Evolutionary conservation across 2,888 invertebrate genomes (phyloP).

Genomic region (Margaritifera margaritifera): DNA sequence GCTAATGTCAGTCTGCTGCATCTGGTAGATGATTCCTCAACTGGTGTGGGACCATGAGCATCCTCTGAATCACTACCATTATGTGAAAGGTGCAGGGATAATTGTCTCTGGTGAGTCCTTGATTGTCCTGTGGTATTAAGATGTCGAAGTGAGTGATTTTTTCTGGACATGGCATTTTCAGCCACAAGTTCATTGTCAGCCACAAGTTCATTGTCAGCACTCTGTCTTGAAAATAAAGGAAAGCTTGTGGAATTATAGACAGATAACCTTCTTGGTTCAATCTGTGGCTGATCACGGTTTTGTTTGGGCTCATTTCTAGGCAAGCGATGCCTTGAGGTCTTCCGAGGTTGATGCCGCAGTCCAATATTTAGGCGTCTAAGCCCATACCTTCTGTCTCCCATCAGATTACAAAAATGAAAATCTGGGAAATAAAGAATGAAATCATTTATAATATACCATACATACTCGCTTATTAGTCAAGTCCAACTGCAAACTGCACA

Average conservation of each 20-base stretch:
- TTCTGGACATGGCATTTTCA: conserved; percentile 13
- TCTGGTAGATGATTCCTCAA: too few species aligned
- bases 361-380: too few species aligned
- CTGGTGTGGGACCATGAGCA: too few species aligned
- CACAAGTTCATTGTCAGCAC: conserved; percentile 15
- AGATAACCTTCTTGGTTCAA: not conserved
- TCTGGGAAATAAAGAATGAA: too few species aligned
- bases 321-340: too few species aligned
- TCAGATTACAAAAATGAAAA: not conserved
- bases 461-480: too few species aligned
- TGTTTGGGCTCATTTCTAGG: conserved; percentile 6
- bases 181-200: conserved; percentile 22
- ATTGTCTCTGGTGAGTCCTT: not conserved
- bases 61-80: too few species aligned
- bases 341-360: too few species aligned
- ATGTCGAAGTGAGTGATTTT: conserved; percentile 7
- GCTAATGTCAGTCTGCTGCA: too few species aligned
- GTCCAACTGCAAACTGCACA: too few species aligned
- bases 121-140: conserved; percentile 4
- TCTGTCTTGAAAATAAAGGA: conserved; percentile 44
- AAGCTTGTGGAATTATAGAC: conserved; percentile 39
- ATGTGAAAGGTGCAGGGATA: too few species aligned
- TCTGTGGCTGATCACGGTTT: not conserved
- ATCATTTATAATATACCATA: too few species aligned
- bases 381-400: not conserved